phyloP scores from a whole-genome alignment of 2,888 invertebrate species.

The Aleiodes testaceus region DNA sequence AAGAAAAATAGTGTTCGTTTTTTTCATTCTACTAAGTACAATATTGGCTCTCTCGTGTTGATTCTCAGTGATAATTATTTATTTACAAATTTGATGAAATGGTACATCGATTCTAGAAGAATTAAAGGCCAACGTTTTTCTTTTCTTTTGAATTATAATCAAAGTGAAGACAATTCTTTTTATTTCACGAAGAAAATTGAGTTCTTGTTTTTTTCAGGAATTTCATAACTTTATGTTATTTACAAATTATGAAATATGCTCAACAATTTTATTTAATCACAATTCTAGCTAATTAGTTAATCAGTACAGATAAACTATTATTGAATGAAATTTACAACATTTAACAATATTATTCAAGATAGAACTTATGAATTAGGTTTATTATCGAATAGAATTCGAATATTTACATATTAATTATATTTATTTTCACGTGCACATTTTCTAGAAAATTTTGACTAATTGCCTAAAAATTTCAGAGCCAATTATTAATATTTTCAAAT shows the following conservation, averaged over 20 bases:
- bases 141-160: not conserved
- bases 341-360: slow-evolving; percentile 1
- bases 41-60: slow-evolving; percentile 6
- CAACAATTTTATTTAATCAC: slow-evolving; percentile 18
- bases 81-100: slow-evolving; percentile 30
- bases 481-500: not conserved
- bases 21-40: slow-evolving; percentile 6
- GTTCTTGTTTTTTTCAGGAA: not conserved
- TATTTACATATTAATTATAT: slow-evolving; percentile 17
- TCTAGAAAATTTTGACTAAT: not conserved
- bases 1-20: slow-evolving; percentile 19
- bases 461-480: not conserved
- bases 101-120: not conserved
- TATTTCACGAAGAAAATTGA: not conserved
- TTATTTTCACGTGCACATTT: not conserved
- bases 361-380: not conserved
- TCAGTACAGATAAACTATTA: not conserved
- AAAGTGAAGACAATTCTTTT: slow-evolving; percentile 19
- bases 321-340: slow-evolving; percentile 25
- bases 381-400: not conserved
- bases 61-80: not conserved
- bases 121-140: not conserved
- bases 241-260: slow-evolving; percentile 14
- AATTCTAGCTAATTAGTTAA: slow-evolving; percentile 3
- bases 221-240: slow-evolving; percentile 13